phyloP scores from a whole-genome alignment of 2,888 invertebrate genomes.

The Ferrisia virgata region DNA sequence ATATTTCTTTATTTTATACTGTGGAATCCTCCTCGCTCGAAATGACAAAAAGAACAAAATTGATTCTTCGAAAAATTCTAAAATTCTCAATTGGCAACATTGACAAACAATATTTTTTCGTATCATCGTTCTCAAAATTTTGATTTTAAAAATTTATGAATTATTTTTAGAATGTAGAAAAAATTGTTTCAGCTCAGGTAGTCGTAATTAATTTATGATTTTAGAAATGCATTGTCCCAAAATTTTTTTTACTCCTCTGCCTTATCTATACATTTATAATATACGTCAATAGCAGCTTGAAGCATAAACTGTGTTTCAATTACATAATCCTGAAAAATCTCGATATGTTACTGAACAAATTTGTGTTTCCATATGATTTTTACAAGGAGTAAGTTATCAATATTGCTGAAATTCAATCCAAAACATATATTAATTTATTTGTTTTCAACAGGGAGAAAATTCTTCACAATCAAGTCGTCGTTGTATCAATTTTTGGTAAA shows the following conservation, averaged over 20 bases:
- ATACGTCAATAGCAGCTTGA: no score
- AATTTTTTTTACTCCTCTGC: no score
- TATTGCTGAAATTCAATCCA: neutral
- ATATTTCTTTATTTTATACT: neutral
- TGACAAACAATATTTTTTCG: neutral
- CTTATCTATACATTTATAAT: no score
- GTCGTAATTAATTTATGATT: no score
- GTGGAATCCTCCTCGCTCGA: neutral
- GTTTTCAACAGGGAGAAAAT: conserved; percentile 1
- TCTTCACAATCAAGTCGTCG: conserved; percentile 56
- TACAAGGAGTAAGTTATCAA: conserved; percentile 7
- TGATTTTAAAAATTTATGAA: neutral
- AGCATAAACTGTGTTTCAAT: neutral
- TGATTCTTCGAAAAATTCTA: neutral
- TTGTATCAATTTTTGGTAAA: conserved; percentile 71
- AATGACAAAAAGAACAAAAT: neutral
- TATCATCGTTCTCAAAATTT: neutral
- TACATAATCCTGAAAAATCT: neutral
- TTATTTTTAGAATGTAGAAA: neutral
- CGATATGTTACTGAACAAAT: conserved; percentile 21
- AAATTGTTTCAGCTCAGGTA: no score
- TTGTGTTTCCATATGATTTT: conserved; percentile 32
- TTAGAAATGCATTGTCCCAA: no score
- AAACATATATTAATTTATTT: neutral
- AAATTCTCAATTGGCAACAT: neutral